These are phyloP conservation scores for Panagrolaimus sp. DNA, from an alignment of 1,140 invertebrate species.

Conservation along the genomic window DNA sequence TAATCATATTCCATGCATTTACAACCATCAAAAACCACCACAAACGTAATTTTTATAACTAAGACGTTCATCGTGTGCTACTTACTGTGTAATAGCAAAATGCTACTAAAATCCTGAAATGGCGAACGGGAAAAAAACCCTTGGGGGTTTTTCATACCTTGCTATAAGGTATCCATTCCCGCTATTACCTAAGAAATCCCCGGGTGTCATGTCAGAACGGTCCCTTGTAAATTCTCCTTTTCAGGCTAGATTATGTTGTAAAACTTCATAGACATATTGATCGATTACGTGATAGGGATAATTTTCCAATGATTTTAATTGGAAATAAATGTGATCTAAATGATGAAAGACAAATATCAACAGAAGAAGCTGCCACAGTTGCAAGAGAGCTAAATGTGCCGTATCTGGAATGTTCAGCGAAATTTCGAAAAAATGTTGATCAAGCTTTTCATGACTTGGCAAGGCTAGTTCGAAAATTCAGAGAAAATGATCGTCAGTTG, in stretches of 20 bases:
- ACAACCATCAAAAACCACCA: too few relatives aligned
- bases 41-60: too few relatives aligned
- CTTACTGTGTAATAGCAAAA: too few relatives aligned
- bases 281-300: conserved; percentile 82
- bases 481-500: not conserved
- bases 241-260: conserved; percentile 82
- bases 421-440: conserved; percentile 87
- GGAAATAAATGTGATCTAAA: conserved; percentile 93
- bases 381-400: conserved; percentile 79
- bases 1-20: too few relatives aligned
- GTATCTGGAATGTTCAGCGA: conserved; percentile 92
- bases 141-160: too few relatives aligned
- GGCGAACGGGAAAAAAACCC: too few relatives aligned
- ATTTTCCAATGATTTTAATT: conserved; percentile 91
- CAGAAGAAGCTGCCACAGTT: conserved; percentile 77
- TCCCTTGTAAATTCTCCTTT: conserved; percentile 29
- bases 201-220: too few relatives aligned
- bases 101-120: too few relatives aligned
- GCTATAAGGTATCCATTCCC: too few relatives aligned
- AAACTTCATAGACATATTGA: conserved; percentile 90
- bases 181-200: too few relatives aligned
- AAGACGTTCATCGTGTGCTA: too few relatives aligned
- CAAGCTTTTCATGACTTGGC: conserved; percentile 91
- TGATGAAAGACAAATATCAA: conserved; percentile 73
- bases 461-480: conserved; percentile 22